Base-by-base conservation (phyloP, 1,140 invertebrate species). In the Pissodes strobi region DNA sequence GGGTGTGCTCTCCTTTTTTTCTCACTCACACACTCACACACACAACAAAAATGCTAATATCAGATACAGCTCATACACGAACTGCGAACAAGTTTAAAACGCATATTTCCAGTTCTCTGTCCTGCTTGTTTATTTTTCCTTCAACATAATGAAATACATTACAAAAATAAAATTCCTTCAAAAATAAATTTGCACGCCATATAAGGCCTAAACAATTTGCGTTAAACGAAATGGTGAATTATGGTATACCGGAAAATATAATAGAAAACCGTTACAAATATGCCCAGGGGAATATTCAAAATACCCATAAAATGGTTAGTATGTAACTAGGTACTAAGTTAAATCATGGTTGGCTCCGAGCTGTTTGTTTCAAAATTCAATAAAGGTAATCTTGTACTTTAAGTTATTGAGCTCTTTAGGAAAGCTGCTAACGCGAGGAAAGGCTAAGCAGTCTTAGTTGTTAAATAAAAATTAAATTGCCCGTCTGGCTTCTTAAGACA, bases 321-420 rank as follows among this genome's bases (percentile, higher is more conserved):
- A 25, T 58, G 56, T 58, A 58, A 58, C 56, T 58, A 43, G 56
- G 56, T 58, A 58, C 56, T 46, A 30, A 30, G 37, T 58, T 58
- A 30, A 46, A 34, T 46, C 39, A 34, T 58, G 41, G 27, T 18
- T 19, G 9, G 56, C 56, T 58, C 6, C 15, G 12, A 34, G 56
- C 27, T 22, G 25, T 58, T 58, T 58, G 18, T 45, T 58, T 46
- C 56, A 46, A 58, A 46, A 43, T 58, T 58, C 56, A 58, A 58
- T 58, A 58, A 45, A 46, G 56, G 15, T 30, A 23, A 25, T 12
- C 38, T 30, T 55, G 9, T 13, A 19, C 23, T 34, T 52, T 2
- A 6, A 17, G 46, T 25, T 25, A 49, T 49, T 49, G 15, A 27
- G 9, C 22, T 3, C 2, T 27, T 25, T 6, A 17, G 13, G 46